These are phyloP conservation scores for Clanis bilineata DNA, from an alignment of 2,888 invertebrate genomes.

Conservation along the genomic window DNA sequence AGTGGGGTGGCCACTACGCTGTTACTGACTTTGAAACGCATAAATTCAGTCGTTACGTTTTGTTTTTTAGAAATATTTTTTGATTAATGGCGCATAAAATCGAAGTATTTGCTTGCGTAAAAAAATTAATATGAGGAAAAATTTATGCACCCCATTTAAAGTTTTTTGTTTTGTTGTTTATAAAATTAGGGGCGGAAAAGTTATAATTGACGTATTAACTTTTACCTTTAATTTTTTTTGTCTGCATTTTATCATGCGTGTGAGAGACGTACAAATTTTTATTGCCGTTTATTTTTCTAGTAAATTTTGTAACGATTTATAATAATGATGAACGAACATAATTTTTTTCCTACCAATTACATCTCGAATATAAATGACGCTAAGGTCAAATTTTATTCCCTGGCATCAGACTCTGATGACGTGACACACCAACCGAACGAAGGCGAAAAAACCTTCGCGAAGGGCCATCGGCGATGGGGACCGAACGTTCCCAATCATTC, in stretches of 20 bases:
- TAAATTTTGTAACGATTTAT: no score
- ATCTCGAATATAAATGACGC: no score
- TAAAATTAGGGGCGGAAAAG: conserved; percentile 29
- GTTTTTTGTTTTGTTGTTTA: conserved; percentile 28
- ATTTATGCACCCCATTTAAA: conserved; percentile 36
- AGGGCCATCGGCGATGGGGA: no score
- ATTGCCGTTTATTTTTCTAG: not conserved
- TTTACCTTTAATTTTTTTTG: conserved; percentile 4
- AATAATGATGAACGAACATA: no score
- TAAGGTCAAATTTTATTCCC: not conserved
- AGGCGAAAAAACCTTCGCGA: no score
- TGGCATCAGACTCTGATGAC: no score
- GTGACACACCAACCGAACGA: no score
- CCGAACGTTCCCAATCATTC: no score
- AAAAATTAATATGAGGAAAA: conserved; percentile 43
- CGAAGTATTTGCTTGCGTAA: conserved; percentile 61
- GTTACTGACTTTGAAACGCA: conserved; percentile 72
- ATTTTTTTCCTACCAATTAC: not conserved
- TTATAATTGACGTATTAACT: conserved; percentile 9
- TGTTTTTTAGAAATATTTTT: conserved; percentile 67
- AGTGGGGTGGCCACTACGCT: conserved; percentile 54
- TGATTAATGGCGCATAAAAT: conserved; percentile 77
- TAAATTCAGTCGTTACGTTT: conserved; percentile 72
- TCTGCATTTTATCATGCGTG: not conserved
- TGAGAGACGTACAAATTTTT: not conserved